Evolutionary conservation across 2,113 vertebrate species (phyloP).

Genomic region (Pyrgilauda ruficollis): DNA sequence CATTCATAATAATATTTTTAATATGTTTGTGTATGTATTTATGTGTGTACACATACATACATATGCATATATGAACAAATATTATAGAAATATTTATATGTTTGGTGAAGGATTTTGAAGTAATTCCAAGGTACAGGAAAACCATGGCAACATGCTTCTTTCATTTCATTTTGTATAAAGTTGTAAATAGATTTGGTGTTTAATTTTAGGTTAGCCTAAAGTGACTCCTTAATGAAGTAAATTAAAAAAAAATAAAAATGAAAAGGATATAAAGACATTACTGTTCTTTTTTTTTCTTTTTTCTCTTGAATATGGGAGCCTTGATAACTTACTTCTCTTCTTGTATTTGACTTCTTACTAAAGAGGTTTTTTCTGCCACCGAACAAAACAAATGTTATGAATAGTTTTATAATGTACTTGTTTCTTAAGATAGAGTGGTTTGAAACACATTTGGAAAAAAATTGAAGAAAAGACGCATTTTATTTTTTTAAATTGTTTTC

Average conservation of each 20-base stretch:
- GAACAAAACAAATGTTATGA: conserved; percentile 5
- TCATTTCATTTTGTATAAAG: background rate
- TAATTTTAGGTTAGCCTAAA: background rate
- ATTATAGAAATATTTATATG: background rate
- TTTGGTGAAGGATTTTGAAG: background rate
- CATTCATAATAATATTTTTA: background rate
- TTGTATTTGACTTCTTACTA: background rate
- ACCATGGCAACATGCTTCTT: background rate
- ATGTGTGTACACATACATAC: background rate
- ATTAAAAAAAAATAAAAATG: background rate
- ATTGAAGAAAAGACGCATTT: background rate
- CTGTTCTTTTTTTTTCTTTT: background rate
- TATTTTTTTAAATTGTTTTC: background rate
- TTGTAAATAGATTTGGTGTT: background rate
- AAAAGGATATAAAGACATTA: background rate
- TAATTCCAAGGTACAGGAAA: background rate
- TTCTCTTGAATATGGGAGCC: background rate
- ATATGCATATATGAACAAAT: background rate
- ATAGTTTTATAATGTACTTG: background rate
- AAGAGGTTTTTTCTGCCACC: background rate
- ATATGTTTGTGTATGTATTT: background rate
- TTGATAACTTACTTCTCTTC: background rate
- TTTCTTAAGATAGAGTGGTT: conserved; percentile 18
- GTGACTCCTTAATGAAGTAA: background rate
- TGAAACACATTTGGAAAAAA: background rate